phyloP scores from a whole-genome alignment of 2,797 vertebrate genomes.

The Mus spretus region DNA sequence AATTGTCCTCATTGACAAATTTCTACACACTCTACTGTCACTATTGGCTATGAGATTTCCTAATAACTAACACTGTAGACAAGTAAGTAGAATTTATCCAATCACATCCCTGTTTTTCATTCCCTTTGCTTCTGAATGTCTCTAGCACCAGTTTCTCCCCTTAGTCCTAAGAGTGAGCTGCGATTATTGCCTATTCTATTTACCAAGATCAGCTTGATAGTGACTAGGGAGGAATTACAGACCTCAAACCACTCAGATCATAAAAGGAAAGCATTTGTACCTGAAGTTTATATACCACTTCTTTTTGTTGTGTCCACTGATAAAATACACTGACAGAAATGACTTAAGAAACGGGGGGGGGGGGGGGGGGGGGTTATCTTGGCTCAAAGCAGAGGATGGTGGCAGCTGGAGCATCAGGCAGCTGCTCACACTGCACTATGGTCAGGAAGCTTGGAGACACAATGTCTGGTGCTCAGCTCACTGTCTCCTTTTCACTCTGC shows the following conservation, averaged over 20 bases:
- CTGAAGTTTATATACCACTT: neutral
- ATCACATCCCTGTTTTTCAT: neutral
- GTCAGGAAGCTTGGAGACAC: too few species aligned
- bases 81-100: neutral
- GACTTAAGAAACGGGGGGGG: too few species aligned
- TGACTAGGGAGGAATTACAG: neutral
- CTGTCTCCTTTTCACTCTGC: neutral
- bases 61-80: neutral
- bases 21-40: neutral
- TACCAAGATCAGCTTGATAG: neutral
- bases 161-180: neutral
- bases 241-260: neutral
- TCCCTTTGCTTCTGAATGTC: neutral
- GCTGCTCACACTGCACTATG: neutral
- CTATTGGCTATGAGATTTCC: neutral
- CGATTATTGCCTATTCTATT: neutral
- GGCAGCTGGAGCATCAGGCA: neutral
- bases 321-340: neutral
- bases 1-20: neutral
- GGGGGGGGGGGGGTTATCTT: neutral
- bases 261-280: conserved; percentile 9
- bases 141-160: neutral
- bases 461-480: too few species aligned
- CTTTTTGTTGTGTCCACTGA: neutral
- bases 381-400: neutral